A percentile compares a stretch with the other conserved stretches of the same genome.
phyloP scores from a whole-genome alignment of 1,140 invertebrate genomes.

The Heliconius hewitsoni region DNA sequence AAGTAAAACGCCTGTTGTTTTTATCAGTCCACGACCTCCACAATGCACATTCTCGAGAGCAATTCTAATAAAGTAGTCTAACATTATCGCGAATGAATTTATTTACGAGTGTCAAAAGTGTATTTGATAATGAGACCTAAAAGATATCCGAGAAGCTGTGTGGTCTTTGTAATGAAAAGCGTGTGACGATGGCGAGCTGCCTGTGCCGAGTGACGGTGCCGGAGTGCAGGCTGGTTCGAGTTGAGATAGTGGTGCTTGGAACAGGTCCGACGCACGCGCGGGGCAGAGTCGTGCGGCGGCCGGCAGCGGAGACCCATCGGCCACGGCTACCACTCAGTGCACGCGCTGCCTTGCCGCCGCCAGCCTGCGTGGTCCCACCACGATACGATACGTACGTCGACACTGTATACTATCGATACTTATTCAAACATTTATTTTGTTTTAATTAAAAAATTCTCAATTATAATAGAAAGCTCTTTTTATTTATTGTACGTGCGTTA shows the following conservation, averaged over 20 bases:
- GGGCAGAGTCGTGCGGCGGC: slow-evolving; percentile 69
- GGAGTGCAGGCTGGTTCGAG: slow-evolving; percentile 42
- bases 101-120: slow-evolving; percentile 52
- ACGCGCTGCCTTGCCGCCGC: slow-evolving; percentile 68
- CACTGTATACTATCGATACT: slow-evolving; percentile 29
- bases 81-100: slow-evolving; percentile 46
- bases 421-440: slow-evolving; percentile 34
- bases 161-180: slow-evolving; percentile 36
- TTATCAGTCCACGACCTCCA: slow-evolving; percentile 37
- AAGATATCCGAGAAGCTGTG: slow-evolving; percentile 43
- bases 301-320: slow-evolving; percentile 53
- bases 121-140: slow-evolving; percentile 43
- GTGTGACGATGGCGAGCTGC: not conserved
- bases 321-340: slow-evolving; percentile 64
- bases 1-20: not conserved
- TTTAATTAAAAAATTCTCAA: slow-evolving; percentile 29
- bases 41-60: slow-evolving; percentile 32
- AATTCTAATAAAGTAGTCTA: slow-evolving; percentile 46
- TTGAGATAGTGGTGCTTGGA: slow-evolving; percentile 53
- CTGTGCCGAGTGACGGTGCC: slow-evolving; percentile 28
- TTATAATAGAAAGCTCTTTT: slow-evolving; percentile 11
- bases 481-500: slow-evolving; percentile 48
- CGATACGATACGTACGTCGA: slow-evolving; percentile 43
- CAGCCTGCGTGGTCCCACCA: slow-evolving; percentile 58
- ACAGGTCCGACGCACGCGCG: slow-evolving; percentile 75